Conservation (phyloP, 2,888 invertebrate genomes). For the Alloplasta piceator region DNA sequence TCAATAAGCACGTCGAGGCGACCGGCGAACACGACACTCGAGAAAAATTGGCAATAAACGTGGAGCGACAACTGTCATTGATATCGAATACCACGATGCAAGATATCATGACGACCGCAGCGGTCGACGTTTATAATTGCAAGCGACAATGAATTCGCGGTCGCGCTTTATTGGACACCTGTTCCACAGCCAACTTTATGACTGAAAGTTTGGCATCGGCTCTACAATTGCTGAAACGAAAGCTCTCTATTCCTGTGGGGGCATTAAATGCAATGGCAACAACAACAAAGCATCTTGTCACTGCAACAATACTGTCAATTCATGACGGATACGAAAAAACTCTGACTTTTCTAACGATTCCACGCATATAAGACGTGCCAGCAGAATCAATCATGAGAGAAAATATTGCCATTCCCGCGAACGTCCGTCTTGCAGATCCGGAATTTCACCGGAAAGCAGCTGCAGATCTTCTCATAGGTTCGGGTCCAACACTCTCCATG, state of each 20-base stretch:
- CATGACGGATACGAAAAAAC: constrained; percentile 36
- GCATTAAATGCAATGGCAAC: constrained; percentile 42
- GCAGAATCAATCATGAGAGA: constrained; percentile 16
- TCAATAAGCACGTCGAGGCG: no score
- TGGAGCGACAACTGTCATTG: neutral
- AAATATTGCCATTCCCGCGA: neutral
- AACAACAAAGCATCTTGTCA: constrained; percentile 25
- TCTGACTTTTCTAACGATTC: constrained; percentile 48
- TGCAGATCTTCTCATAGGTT: constrained; percentile 46
- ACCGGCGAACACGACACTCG: no score
- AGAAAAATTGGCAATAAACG: neutral
- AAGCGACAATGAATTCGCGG: constrained; percentile 6
- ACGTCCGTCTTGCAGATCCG: constrained; percentile 38
- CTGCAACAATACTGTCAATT: constrained; percentile 29
- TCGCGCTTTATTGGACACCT: neutral
- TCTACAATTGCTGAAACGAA: constrained; percentile 28
- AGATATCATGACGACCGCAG: constrained; percentile 40
- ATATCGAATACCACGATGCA: neutral
- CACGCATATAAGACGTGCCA: constrained; percentile 35
- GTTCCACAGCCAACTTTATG: constrained; percentile 57
- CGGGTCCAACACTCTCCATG: constrained; percentile 47
- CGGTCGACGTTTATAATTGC: constrained; percentile 10
- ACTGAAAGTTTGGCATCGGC: constrained; percentile 51
- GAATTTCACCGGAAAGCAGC: constrained; percentile 55
- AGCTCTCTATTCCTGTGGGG: constrained; percentile 44